Base-by-base conservation (phyloP, 2,797 vertebrate species). In the Diplodus puntazzo region DNA sequence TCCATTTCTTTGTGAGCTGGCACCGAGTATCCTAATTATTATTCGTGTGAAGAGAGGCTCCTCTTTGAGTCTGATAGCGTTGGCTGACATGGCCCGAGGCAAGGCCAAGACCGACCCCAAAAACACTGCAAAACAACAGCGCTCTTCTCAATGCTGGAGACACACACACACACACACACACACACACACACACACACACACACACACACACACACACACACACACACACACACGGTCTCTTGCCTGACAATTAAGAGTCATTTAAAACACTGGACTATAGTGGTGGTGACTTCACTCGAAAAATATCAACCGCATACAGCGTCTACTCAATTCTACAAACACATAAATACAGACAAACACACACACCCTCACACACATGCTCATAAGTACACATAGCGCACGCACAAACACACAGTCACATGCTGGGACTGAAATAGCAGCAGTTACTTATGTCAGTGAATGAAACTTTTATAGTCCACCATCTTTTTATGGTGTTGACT, bases 11-110 rank as follows among this genome's bases (percentile, higher is more conserved):
- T 89, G 87, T 87, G 73, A 80, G 74, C 72, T 86, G 83, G 80
- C 86, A 43, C 68, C 58, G 72, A 85, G 73, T 82, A 84, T 80
- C 71, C 87, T 91, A 88, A 93, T 93, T 91, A 91, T 93, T 91
- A 93, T 94, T 91, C 78, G 54, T 89, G 79, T 78, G 79, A 90
- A 82, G 80, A 88, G 82, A 87, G 80, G 79, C 81, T 84, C 21
- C 80, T 87, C 85, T 91, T 89, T 87, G 85, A 90, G 85, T 55
- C 64, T 34, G 77, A 79, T 77, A 83, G 76, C 77, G 3, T 43
- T 80, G 85, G 87, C 85, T 82, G 83, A 85, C 73, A 69, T 76
- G 70, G 88, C 91, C 88, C 3, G 43, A 87, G 91, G 92, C 90
- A 0, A 84, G 81, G 84, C 89, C 88, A 83, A 77, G 69, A 21